A percentile compares a stretch with the other conserved stretches of the same genome.
These are phyloP conservation scores for Rhinichthys osculus DNA, from an alignment of 2,797 vertebrate genomes.

Conservation along the genomic window DNA sequence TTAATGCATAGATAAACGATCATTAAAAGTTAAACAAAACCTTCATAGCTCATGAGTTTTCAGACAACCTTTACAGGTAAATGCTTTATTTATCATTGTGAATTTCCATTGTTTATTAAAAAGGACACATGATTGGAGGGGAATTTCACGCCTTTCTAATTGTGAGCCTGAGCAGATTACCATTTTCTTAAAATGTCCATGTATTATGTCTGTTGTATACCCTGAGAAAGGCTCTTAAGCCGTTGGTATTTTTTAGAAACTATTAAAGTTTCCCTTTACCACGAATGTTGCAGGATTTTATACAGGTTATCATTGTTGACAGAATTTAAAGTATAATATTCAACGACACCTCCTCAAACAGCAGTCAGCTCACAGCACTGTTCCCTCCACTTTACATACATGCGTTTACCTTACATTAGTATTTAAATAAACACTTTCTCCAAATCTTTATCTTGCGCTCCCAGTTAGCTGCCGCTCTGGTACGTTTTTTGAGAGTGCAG, in stretches of 20 bases:
- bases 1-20: background rate
- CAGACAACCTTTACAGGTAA: background rate
- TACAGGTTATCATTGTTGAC: background rate
- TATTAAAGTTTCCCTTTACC: too few relatives aligned
- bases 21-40: background rate
- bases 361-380: conserved; percentile 3
- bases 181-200: too few relatives aligned
- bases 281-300: too few relatives aligned
- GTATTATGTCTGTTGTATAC: too few relatives aligned
- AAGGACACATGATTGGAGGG: background rate
- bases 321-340: conserved; percentile 15
- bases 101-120: background rate
- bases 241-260: too few relatives aligned
- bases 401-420: conserved; percentile 57
- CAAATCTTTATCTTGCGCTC: conserved; percentile 59
- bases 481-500: conserved; percentile 49
- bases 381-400: background rate
- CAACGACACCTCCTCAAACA: background rate
- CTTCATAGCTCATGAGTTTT: background rate
- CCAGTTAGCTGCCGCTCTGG: conserved; percentile 28
- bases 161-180: background rate
- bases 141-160: background rate
- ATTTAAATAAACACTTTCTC: conserved; percentile 61
- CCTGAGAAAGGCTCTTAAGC: too few relatives aligned
- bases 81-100: background rate